Base-by-base conservation (phyloP, 1,140 invertebrate genomes). In the Leptinotarsa undecemlineata region DNA sequence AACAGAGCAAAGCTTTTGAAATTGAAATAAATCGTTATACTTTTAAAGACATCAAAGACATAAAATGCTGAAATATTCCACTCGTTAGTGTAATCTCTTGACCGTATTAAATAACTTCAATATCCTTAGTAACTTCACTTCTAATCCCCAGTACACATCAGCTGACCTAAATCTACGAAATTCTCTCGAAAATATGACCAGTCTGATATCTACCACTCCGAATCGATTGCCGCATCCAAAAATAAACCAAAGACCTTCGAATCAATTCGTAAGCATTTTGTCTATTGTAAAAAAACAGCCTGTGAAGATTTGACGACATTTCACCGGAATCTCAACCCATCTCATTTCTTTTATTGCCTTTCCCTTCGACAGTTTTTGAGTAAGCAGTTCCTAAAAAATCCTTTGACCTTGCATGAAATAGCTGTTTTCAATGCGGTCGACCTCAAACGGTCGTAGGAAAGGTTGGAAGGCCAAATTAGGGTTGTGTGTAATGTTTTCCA, bases 401-500 rank as follows among this genome's bases (percentile, higher is more conserved):
- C 20, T 57, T 26, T 71, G 72, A 70, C 74, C 77, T 78, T 78
- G 74, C 17, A 60, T 60, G 23, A 42, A 47, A 57, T 57, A 57
- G 14, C 51, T 17, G 51, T 57, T 14, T 57, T 57, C 51, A 15
- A 19, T 42, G 78, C 77, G 78, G 77, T 80, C 76, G 75, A 79
- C 80, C 77, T 75, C 71, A 78, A 77, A 73, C 23, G 79, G 71
- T 74, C 74, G 73, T 76, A 72, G 75, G 71, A 69, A 74, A 57
- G 51, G 76, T 77, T 82, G 74, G 76, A 74, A 61, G 79, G 78
- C 77, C 76, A 68, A 62, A 79, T 81, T 76, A 78, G 81, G 80
- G 81, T 82, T 82, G 80, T 80, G 77, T 80, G 74, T 78, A 81
- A 80, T 82, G 80, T 80, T 81, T 81, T 61, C 73, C 26, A 72